Base-by-base conservation (phyloP, 2,888 invertebrate species). In the Sesia apiformis region DNA sequence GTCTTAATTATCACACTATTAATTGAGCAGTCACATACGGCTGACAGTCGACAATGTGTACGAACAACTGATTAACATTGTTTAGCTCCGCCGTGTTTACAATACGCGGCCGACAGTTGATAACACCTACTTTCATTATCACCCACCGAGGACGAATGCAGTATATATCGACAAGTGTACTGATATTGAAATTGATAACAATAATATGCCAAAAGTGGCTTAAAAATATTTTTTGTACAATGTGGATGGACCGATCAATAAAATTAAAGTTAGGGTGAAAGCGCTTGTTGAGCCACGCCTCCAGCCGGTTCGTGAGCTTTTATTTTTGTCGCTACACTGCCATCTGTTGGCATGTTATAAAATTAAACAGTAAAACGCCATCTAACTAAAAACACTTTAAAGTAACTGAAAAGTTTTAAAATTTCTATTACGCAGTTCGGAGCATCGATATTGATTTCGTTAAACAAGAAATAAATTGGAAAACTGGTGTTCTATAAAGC, bases 221-320 rank as follows among this genome's bases (percentile, higher is more conserved):
- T 59, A 61, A 64, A 65, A 67, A 63, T 58, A 82, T 72, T 82
- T 81, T 81, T 78, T 74, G 67, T 68, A 54, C 58, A 52, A 55
- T 69, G 61, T 66, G 70, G 67, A 67, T 70, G 69, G 60, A 57
- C 56, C 74, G 80, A 85, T 87, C 88, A 80, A 87, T 87, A 83
- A 69, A 58, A 69, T 74, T 73, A 68, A 68, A 72, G 67, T 64
- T 66, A 72, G 81, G 83, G 84, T 79, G 80, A 84, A 84, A 81
- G 83, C 81, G 78, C 72, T 49, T 39, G 60, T 62, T 65, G 64
- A 63, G 74, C 84, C 86, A 81, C 85, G 78, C 84, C 83, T 80
- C 72, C 60, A 58, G 59, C 23, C 23, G 23, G 23, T 23, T 23
- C 23, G 23, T 23, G 23, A 23, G 23, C 23, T 23, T 23, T 23